phyloP scores from a whole-genome alignment of 2,113 vertebrate genomes.

The Rana temporaria region DNA sequence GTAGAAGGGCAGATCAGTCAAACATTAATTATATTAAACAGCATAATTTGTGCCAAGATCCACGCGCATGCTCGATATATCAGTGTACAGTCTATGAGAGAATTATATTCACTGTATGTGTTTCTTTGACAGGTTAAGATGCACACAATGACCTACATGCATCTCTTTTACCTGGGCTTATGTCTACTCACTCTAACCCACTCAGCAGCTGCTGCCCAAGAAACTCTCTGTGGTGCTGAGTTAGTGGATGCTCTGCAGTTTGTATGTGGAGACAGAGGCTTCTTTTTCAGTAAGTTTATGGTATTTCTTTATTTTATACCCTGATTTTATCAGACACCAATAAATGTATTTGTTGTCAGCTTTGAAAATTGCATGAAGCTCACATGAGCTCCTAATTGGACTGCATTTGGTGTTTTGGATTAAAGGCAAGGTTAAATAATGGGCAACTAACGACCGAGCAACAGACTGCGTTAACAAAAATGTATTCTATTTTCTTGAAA shows the following conservation, averaged over 20 bases:
- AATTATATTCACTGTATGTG: slow-evolving; percentile 52
- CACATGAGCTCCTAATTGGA: neutral
- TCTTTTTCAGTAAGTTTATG: slow-evolving; percentile 98
- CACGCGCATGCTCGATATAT: too few species aligned
- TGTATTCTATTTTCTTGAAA: too few species aligned
- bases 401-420: too few species aligned
- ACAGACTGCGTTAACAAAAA: too few species aligned
- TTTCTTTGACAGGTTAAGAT: slow-evolving; percentile 84
- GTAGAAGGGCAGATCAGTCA: too few species aligned
- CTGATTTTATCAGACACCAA: neutral
- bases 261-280: slow-evolving; percentile 97
- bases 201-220: slow-evolving; percentile 82
- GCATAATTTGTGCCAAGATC: too few species aligned
- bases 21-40: too few species aligned
- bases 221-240: slow-evolving; percentile 98
- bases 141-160: slow-evolving; percentile 84
- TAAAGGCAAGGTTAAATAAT: too few species aligned
- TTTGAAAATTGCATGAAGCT: neutral
- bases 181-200: slow-evolving; percentile 93
- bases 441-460: too few species aligned
- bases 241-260: slow-evolving; percentile 98
- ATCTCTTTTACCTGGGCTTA: slow-evolving; percentile 94
- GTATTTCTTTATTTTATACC: slow-evolving; percentile 66
- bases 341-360: neutral
- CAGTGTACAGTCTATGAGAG: too few species aligned